A percentile compares a stretch with the other conserved stretches of the same genome.
Evolutionary conservation across 2,113 vertebrate genomes (phyloP).

Genomic region (Ptilonorhynchus violaceus): DNA sequence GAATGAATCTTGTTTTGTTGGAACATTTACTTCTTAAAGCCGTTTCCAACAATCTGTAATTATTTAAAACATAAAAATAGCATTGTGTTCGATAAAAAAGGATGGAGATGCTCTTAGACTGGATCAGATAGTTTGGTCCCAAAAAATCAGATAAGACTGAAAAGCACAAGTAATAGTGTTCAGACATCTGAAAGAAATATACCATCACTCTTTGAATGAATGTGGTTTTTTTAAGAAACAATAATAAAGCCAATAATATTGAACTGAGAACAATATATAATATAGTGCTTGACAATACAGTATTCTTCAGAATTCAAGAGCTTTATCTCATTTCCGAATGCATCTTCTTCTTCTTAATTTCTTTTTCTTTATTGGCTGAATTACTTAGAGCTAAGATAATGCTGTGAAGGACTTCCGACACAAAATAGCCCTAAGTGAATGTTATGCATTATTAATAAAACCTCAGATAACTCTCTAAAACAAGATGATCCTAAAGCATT

Average conservation of each 20-base stretch:
- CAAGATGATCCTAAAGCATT: neutral
- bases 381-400: neutral
- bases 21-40: neutral
- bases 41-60: neutral
- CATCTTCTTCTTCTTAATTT: neutral
- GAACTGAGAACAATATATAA: neutral
- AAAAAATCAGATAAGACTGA: neutral
- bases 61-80: neutral
- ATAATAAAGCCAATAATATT: neutral
- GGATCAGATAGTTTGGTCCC: neutral
- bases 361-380: neutral
- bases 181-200: neutral
- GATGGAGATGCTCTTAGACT: neutral
- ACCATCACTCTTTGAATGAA: neutral
- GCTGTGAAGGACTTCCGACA: neutral
- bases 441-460: slow-evolving; percentile 12
- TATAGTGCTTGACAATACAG: neutral
- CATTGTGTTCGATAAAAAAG: neutral
- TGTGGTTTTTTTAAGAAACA: neutral
- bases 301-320: neutral
- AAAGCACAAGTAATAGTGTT: neutral
- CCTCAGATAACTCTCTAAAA: neutral
- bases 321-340: neutral
- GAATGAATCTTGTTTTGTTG: neutral
- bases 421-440: neutral